Base-by-base conservation (phyloP, 2,888 invertebrate genomes). In the Pseudococcus viburni region DNA sequence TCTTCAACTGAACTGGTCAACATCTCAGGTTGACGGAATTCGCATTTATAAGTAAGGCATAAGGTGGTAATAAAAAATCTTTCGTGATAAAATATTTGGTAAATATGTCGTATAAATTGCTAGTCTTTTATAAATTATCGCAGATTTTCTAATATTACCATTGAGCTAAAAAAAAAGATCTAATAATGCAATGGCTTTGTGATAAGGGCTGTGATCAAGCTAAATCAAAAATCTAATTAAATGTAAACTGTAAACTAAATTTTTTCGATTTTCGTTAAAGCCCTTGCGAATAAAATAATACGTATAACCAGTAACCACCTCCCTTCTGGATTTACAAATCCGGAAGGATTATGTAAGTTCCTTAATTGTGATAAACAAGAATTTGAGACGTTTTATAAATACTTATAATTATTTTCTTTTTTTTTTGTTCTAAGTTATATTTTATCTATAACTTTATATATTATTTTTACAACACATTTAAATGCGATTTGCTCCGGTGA, bases 1-100 rank as follows among this genome's bases (percentile, higher is more conserved):
- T 42, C 59, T 83, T 83, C 80, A 83, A 83, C 46, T 83, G 80
- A 83, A 83, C 80, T 83, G 80, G 80, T 83, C 80, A 46, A 42
- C 80, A 83, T 83, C 80, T 83, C 80, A 83, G 80, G 80, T 83
- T 83, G 80, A 83, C 33, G 46, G 46, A 83, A 46, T 83, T 83
- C 80, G 80, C 80, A 83, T 83, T 83, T 83, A 83, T 83, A 46
- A 42, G n/a, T 80, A 80, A 83, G 8, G 11, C 64, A 64, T 64
- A 64, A 64, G 64, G 22, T 64, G 64, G 22, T 73, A 73, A 12
- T 68, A 26, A 26, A 68, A 26, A 73, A 73, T 73, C 17, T 33
- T 15, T 73, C 73, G 73, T 73, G 73, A 73, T 73, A 73, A 33
- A 73, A 33, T 73, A 33, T 17, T 73, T 33, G n/a, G 22, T 64